Evolutionary conservation across 1,140 invertebrate species (phyloP).

Genomic region (Drosophila oshimai): DNA sequence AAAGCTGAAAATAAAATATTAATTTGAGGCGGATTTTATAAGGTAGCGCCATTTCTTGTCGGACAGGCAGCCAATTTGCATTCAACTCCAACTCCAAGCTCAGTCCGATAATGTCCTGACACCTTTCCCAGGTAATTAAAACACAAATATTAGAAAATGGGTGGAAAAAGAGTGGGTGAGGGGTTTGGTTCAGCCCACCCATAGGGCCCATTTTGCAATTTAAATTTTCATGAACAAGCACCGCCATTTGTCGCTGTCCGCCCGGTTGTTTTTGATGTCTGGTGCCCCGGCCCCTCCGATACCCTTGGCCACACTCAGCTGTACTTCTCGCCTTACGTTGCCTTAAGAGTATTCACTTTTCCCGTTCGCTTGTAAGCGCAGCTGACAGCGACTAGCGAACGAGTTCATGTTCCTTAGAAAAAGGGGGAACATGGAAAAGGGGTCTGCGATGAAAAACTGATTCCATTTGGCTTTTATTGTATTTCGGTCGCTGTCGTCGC

Average conservation of each 20-base stretch:
- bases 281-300: neutral
- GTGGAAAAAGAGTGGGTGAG: neutral
- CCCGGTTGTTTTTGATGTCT: slow-evolving; percentile 31
- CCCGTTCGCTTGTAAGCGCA: slow-evolving; percentile 68
- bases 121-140: slow-evolving; percentile 76
- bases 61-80: slow-evolving; percentile 54
- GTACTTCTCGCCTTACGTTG: slow-evolving; percentile 16
- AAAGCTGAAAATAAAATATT: neutral
- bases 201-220: slow-evolving; percentile 73
- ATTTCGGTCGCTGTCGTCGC: slow-evolving; percentile 71
- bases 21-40: neutral
- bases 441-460: neutral
- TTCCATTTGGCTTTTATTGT: slow-evolving; percentile 66
- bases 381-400: slow-evolving; percentile 60
- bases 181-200: slow-evolving; percentile 25
- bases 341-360: slow-evolving; percentile 76
- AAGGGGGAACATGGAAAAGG: neutral
- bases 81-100: slow-evolving; percentile 29
- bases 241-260: slow-evolving; percentile 69
- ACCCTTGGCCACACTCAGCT: too few relatives aligned
- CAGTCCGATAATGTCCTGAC: slow-evolving; percentile 35
- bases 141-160: slow-evolving; percentile 68
- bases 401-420: slow-evolving; percentile 28
- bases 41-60: slow-evolving; percentile 19
- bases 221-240: slow-evolving; percentile 79